phyloP scores from a whole-genome alignment of 2,113 vertebrate genomes.

The Ibidorhyncha struthersii region DNA sequence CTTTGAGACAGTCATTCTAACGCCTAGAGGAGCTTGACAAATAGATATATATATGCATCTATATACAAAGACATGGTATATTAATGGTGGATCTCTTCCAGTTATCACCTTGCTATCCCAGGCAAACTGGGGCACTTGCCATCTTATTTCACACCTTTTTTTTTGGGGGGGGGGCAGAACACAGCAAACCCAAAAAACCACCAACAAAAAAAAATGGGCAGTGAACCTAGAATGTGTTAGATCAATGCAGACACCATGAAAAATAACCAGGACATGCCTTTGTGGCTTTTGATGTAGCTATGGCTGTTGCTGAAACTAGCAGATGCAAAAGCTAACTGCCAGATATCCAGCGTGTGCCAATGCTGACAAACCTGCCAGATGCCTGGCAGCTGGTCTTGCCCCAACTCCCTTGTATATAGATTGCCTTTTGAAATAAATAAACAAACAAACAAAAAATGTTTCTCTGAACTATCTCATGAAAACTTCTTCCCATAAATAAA shows the following conservation, averaged over 20 bases:
- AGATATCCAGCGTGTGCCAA: conserved; percentile 62
- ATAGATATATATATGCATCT: background rate
- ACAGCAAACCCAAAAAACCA: background rate
- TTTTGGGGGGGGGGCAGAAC: no score
- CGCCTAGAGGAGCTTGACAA: background rate
- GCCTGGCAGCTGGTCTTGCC: conserved; percentile 62
- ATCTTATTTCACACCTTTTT: conserved; percentile 24
- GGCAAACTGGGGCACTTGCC: background rate
- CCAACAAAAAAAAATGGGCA: background rate
- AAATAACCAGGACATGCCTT: conserved; percentile 65
- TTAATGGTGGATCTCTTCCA: background rate
- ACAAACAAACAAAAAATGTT: background rate
- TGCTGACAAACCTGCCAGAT: conserved; percentile 68
- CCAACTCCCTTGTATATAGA: conserved; percentile 30
- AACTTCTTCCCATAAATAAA: conserved; percentile 25
- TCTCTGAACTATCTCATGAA: background rate
- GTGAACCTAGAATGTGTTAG: conserved; percentile 58
- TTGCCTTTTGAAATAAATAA: background rate
- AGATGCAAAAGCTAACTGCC: conserved; percentile 66
- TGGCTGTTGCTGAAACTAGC: conserved; percentile 65
- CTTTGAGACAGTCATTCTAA: background rate
- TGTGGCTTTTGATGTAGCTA: conserved; percentile 66
- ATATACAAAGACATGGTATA: background rate
- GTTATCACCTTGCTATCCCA: background rate
- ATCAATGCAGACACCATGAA: conserved; percentile 67